These are phyloP conservation scores for Leptoclinus maculatus DNA, from an alignment of 2,797 vertebrate genomes.

Conservation along the genomic window DNA sequence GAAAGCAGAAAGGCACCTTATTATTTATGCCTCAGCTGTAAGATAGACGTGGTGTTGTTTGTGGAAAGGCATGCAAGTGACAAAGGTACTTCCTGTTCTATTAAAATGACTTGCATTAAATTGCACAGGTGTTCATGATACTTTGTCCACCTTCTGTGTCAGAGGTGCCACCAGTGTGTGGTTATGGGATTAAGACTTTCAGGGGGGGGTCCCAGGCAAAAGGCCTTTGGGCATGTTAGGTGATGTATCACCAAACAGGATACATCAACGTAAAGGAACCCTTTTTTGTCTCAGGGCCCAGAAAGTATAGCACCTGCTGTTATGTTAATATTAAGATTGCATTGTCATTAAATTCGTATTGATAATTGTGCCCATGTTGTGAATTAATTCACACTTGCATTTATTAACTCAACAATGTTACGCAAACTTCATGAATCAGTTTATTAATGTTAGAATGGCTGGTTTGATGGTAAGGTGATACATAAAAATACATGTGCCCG, in stretches of 20 bases:
- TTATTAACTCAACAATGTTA: conserved; percentile 39
- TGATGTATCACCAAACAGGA: conserved; percentile 33
- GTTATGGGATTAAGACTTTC: conserved; percentile 9
- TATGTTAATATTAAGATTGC: conserved; percentile 43
- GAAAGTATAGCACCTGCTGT: conserved; percentile 48
- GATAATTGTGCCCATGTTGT: conserved; percentile 50
- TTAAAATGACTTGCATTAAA: conserved; percentile 18
- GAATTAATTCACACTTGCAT: conserved; percentile 43
- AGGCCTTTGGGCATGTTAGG: conserved; percentile 32
- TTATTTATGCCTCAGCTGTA: background rate
- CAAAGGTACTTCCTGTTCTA: background rate
- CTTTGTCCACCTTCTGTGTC: conserved; percentile 27
- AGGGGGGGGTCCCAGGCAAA: conserved; percentile 39
- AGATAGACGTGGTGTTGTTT: background rate
- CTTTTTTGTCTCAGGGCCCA: conserved; percentile 36
- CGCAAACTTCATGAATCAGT: conserved; percentile 30
- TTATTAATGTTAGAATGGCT: conserved; percentile 24
- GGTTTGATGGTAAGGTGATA: conserved; percentile 42
- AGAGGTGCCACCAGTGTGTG: conserved; percentile 29
- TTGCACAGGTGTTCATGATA: conserved; percentile 4
- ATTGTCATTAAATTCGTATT: conserved; percentile 56
- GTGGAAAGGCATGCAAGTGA: background rate
- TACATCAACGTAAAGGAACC: conserved; percentile 5
- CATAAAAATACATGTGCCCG: conserved; percentile 31
- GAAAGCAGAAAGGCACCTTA: background rate